Conservation (phyloP, 2,113 vertebrate species). For the Cryptotis parvus region DNA sequence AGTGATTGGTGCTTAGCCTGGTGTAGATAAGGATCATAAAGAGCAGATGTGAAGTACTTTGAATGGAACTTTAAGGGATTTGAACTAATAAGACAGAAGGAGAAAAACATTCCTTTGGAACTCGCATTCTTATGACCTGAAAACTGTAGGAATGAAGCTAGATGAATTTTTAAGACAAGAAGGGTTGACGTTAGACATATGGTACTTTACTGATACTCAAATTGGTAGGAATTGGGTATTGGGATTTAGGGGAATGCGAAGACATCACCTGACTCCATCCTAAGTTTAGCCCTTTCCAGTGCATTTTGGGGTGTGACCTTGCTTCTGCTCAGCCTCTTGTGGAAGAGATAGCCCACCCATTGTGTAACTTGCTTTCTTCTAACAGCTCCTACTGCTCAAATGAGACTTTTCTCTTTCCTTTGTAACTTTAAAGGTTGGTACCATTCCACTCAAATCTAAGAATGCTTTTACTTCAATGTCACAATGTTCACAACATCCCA, state of each 20-base stretch:
- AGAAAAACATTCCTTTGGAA: neutral
- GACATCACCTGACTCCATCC: neutral
- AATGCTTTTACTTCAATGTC: neutral
- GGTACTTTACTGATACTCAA: neutral
- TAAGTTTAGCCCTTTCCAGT: neutral
- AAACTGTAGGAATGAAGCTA: neutral
- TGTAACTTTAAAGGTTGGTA: neutral
- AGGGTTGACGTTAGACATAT: neutral
- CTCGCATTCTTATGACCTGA: neutral
- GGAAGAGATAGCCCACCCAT: neutral
- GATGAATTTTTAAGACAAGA: slow-evolving; percentile 26
- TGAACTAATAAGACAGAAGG: slow-evolving; percentile 9
- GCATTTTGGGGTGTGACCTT: neutral
- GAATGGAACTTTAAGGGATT: slow-evolving; percentile 1
- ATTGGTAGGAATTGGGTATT: neutral
- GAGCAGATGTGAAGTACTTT: neutral
- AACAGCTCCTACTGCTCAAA: neutral
- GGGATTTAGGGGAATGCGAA: neutral
- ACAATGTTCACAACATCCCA: neutral
- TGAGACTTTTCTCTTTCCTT: neutral
- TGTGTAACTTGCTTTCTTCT: neutral
- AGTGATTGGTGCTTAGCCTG: neutral
- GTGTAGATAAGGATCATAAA: neutral
- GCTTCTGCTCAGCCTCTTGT: neutral
- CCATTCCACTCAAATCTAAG: neutral